Percentiles rank a stretch among this genome's conserved stretches.
These are phyloP conservation scores for Phengaris arion DNA, from an alignment of 2,888 invertebrate species.

Conservation along the genomic window DNA sequence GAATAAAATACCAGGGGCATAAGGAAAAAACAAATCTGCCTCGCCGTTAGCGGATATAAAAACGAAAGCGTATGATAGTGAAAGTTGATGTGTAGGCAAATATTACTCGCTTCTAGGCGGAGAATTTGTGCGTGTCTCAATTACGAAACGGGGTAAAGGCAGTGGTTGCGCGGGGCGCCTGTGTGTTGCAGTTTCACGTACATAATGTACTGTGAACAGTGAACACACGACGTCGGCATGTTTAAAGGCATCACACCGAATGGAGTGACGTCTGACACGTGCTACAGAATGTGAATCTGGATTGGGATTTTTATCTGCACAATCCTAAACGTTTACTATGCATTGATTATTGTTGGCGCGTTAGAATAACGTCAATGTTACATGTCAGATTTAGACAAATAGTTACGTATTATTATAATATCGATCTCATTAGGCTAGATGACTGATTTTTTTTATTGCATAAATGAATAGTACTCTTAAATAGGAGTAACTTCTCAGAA, in stretches of 20 bases:
- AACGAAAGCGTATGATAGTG: conserved; percentile 78
- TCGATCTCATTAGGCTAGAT: too few species aligned
- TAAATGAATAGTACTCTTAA: too few species aligned
- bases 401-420: too few species aligned
- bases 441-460: too few species aligned
- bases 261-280: conserved; percentile 69
- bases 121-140: conserved; percentile 72
- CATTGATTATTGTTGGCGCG: neutral
- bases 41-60: conserved; percentile 66
- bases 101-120: conserved; percentile 71
- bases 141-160: conserved; percentile 65
- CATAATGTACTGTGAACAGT: conserved; percentile 63
- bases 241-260: conserved; percentile 69
- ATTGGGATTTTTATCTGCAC: conserved; percentile 46
- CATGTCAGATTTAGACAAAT: too few species aligned
- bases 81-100: conserved; percentile 80
- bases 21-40: conserved; percentile 66
- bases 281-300: conserved; percentile 54
- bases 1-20: conserved; percentile 46
- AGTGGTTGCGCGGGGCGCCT: conserved; percentile 51
- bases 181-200: conserved; percentile 54
- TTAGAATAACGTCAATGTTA: too few species aligned
- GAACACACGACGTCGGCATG: conserved; percentile 54
- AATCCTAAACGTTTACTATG: neutral
- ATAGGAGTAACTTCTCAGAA: too few species aligned